Evolutionary conservation across 2,888 invertebrate species (phyloP), one percentile per base, ranked within the genome.

Genomic region (Temnothorax ravouxi): DNA sequence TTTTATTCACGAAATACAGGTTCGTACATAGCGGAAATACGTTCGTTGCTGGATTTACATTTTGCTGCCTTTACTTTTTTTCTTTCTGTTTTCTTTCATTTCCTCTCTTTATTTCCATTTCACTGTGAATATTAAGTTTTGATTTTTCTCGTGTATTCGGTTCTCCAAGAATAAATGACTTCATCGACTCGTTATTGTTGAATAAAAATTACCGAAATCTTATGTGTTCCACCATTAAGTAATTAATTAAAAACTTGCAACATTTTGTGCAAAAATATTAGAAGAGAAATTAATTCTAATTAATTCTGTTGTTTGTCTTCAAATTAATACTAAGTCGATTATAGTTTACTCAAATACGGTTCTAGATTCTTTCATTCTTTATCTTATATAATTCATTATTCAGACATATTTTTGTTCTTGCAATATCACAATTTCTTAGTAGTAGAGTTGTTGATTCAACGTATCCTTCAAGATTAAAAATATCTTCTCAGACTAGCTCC

Each of bases 131-230:
- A 8, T 64, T 64, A 25, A 25, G 5, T n/a, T 62, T 47, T 21
- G n/a, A 2, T 62, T 64, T 18, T 64, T 34, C 21, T 64, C 5
- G 21, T 13, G 21, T 25, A 54, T 59, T 41, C 11, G 38, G 18
- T 72, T 56, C 25, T 38, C 11, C 25, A 38, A 41, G 41, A 72
- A 13, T 54, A 25, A 72, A 15, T 25, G 15, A 62, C 15, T 47
- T 61, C 61, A 50, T 64, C 21, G 11, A 75, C 15, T 75, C 3
- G n/a, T n/a, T 75, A 62, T 62, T 62, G 11, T 21, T 21, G 11
- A 47, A 13, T 11, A 2, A 29, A n/a, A 75, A 47, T 15, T 50
- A 6, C 15, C 0, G 21, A 9, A 21, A 75, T 47, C 8, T 62
- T 29, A 21, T 15, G 11, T 9, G 21, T 34, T 69, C n/a, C 11